Base-by-base conservation (phyloP, 1,140 invertebrate species). In the Drosophila busckii region DNA sequence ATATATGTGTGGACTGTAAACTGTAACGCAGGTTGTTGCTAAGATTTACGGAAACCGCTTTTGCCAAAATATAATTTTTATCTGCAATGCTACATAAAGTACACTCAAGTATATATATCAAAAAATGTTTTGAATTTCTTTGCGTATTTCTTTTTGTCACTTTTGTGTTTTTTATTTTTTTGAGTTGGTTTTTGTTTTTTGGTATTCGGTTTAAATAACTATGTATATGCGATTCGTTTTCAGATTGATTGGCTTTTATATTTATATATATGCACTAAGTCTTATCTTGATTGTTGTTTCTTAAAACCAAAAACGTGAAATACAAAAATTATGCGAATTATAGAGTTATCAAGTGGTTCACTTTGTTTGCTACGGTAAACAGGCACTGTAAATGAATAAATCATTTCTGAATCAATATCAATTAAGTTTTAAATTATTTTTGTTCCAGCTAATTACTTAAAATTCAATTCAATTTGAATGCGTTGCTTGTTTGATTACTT, bases 231-330 rank as follows among this genome's bases (percentile, higher is more conserved):
- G 9, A 25, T 49, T 15, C 19, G 19, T 2, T 42, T 42, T 26
- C 9, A 9, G 7, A n/a, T 26, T 40, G 20, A 8, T 13, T 42
- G 22, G 12, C 23, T 40, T 35, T 48, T 61, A 58, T 31, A 45
- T 58, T 19, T 28, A 26, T 55, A 48, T 44, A 60, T 42, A 53
- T 46, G 65, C 38, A 38, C 44, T 56, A 65, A 70, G 67, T 70
- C 67, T 70, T 70, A 45, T 65, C 61, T 28, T 35, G 56, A 68
- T 61, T 60, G 53, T 53, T 44, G 13, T 48, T 46, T 26, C 28
- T 19, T 38, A 41, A 48, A 45, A 64, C 48, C 26, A 44, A 23
- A 48, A 28, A 23, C 9, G 17, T 56, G 42, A 73, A 46, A 50
- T 31, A 40, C 35, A 34, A 31, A 16, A 34, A 10, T 19, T n/a